phyloP scores from a whole-genome alignment of 2,113 vertebrate genomes.

The Catharus minimus region DNA sequence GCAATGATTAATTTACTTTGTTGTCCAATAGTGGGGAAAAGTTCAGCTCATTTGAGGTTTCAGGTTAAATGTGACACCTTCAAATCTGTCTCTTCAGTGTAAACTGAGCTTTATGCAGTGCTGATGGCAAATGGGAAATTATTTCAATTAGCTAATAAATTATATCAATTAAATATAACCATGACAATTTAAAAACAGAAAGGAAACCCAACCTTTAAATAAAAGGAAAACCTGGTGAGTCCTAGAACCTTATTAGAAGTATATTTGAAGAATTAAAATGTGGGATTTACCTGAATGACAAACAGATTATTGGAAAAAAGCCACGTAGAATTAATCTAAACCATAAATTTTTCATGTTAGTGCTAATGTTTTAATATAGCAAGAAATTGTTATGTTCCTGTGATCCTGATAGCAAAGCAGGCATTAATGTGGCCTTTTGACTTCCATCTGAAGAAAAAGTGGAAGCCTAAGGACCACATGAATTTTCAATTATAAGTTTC shows the following conservation, averaged over 20 bases:
- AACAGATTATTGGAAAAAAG: background rate
- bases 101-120: background rate
- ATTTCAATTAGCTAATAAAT: background rate
- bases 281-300: background rate
- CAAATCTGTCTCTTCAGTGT: background rate
- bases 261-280: background rate
- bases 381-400: fast-evolving
- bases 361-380: background rate
- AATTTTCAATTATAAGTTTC: background rate
- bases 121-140: background rate
- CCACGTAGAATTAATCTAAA: background rate
- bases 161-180: background rate
- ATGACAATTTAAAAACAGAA: background rate
- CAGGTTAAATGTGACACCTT: background rate
- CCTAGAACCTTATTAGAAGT: background rate
- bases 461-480: background rate
- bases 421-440: background rate
- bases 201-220: background rate
- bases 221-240: background rate
- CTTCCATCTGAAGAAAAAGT: background rate
- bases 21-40: background rate
- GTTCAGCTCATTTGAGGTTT: background rate
- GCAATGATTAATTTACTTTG: background rate
- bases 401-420: background rate
- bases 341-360: background rate